Conservation (phyloP, 1,140 invertebrate species). For the Camponotus vicinus region DNA sequence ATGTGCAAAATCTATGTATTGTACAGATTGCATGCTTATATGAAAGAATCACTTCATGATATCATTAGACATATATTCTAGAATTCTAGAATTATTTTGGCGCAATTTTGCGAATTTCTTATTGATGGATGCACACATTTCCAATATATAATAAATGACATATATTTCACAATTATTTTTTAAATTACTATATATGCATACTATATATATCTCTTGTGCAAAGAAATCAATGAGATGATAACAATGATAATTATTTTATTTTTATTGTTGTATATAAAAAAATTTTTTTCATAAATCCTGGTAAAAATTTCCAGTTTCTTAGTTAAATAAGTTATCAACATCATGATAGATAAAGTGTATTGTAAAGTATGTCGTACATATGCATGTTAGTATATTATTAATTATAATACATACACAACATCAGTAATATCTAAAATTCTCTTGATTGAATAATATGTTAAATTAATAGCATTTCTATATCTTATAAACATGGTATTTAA, state of each 20-base stretch:
- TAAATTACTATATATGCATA: background rate
- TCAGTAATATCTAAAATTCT: conserved; percentile 11
- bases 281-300: background rate
- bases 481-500: background rate
- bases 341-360: background rate
- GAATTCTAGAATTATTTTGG: conserved; percentile 48
- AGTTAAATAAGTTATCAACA: background rate
- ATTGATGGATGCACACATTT: conserved; percentile 18
- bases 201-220: conserved; percentile 10
- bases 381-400: background rate
- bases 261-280: background rate
- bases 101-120: background rate
- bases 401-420: background rate
- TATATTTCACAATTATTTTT: conserved; percentile 17
- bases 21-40: conserved; percentile 46
- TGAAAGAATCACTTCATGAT: conserved; percentile 21
- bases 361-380: background rate
- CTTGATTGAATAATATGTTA: background rate
- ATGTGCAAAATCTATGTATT: conserved; percentile 42
- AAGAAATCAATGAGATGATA: background rate
- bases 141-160: background rate
- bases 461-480: background rate
- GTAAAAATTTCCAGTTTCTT: background rate
- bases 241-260: background rate
- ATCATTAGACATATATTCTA: conserved; percentile 24